Percentiles rank a stretch among this genome's conserved stretches.
These are phyloP conservation scores for Byasa hedistus DNA, from an alignment of 2,888 invertebrate genomes.

Conservation along the genomic window DNA sequence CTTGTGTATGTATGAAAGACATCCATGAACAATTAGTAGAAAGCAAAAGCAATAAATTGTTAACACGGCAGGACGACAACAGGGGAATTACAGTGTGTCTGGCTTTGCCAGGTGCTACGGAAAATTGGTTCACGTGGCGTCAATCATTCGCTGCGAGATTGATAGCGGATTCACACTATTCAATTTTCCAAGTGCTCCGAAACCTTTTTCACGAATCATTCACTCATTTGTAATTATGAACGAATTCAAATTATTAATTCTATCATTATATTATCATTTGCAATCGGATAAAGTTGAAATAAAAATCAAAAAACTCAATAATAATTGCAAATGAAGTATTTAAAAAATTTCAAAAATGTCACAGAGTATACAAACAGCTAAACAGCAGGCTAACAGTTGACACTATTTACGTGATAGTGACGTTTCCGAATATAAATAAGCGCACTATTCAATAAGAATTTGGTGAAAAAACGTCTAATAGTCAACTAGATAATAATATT, in stretches of 20 bases:
- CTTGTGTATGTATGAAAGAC: slow-evolving; percentile 23
- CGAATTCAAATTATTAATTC: not conserved
- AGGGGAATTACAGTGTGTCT: slow-evolving; percentile 38
- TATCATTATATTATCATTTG: too few species aligned
- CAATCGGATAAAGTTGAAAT: too few species aligned
- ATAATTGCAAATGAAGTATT: too few species aligned
- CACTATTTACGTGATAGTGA: too few species aligned
- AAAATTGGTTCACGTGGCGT: slow-evolving; percentile 53
- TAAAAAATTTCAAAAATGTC: too few species aligned
- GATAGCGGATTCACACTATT: slow-evolving; percentile 35
- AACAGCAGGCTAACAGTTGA: too few species aligned
- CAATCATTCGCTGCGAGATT: slow-evolving; percentile 46
- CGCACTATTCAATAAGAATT: too few species aligned
- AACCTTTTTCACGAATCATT: slow-evolving; percentile 27
- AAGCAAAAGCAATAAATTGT: slow-evolving; percentile 29
- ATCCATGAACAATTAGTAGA: slow-evolving; percentile 18
- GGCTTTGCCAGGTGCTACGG: slow-evolving; percentile 42
- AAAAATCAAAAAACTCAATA: too few species aligned
- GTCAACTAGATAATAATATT: too few species aligned
- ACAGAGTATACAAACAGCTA: too few species aligned
- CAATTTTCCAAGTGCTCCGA: slow-evolving; percentile 28
- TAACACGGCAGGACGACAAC: slow-evolving; percentile 30
- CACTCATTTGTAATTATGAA: not conserved
- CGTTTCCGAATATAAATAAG: too few species aligned
- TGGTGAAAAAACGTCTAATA: too few species aligned